Base-by-base conservation (phyloP, 23 tunicate genomes). In the Styela plicata region DNA sequence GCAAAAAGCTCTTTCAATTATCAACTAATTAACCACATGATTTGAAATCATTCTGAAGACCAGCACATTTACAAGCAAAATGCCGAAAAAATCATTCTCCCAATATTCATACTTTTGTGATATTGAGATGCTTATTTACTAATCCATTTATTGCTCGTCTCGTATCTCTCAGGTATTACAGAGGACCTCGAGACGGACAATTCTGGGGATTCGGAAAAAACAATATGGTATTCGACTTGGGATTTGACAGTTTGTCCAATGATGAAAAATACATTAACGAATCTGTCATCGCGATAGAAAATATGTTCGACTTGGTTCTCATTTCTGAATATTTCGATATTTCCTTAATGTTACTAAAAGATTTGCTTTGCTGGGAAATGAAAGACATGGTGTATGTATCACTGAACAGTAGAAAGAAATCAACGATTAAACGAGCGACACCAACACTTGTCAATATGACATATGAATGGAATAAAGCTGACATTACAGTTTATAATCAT, bases 201-300 rank as follows among this genome's bases (percentile, higher is more conserved):
- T 82, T 78, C 23, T 91, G 87, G 87, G 86, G 97, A 87, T 91
- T 82, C 83, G 90, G 65, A 0, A 91, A 91, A 73, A 91, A 91
- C 37, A 80, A 75, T 1, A 5, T 91, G 87, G 31, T 67, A 34
- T 86, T 73, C 52, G 97, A 91, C 73, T 80, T 91, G 31, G 97
- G 97, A 10, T 86, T 77, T 57, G 64, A 91, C 64, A 82, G 86
- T 57, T 19, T 79, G 37, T 52, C 78, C n/a, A 79, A 86, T 5
- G 84, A 79, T 29, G 87, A 86, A 21, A 74, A 62, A 13, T 82
- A 86, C 71, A 86, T 86, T 1, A 1, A 62, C 31, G 26, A 16
- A 31, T 68, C 86, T 10, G 83, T 91, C n/a, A 24, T 20, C 0
- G 75, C 78, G 36, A 86, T 91, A 81, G 85, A 86, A 7, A 37